These are phyloP conservation scores for Orchesellides sinensis DNA, from an alignment of 2,888 invertebrate genomes.

Conservation along the genomic window DNA sequence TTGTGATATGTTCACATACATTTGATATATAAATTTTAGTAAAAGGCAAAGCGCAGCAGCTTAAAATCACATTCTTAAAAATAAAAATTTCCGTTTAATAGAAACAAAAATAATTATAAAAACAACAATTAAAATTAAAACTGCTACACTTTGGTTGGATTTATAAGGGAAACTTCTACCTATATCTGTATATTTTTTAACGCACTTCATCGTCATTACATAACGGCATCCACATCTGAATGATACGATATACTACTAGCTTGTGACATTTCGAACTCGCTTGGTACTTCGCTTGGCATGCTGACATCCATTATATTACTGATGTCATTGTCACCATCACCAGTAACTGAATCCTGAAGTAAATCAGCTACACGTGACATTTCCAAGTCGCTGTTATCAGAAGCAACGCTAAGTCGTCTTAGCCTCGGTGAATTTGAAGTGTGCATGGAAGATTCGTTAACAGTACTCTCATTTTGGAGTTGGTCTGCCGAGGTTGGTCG, in stretches of 20 bases:
- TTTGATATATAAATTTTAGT: too few relatives aligned
- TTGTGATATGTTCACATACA: too few relatives aligned
- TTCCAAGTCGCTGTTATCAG: not conserved
- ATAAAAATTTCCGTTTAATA: too few relatives aligned
- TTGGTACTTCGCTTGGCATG: slow-evolving; percentile 32
- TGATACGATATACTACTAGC: slow-evolving; percentile 31
- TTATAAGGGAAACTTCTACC: not conserved
- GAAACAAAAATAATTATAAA: too few relatives aligned
- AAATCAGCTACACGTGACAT: slow-evolving; percentile 1
- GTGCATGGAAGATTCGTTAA: not conserved
- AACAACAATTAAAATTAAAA: too few relatives aligned
- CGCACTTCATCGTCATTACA: not conserved
- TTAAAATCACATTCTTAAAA: too few relatives aligned
- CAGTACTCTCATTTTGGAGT: not conserved
- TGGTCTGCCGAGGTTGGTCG: not conserved
- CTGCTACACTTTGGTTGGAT: too few relatives aligned
- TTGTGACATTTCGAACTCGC: slow-evolving; percentile 16
- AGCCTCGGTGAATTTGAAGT: not conserved
- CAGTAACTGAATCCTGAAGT: not conserved
- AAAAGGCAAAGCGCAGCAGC: too few relatives aligned
- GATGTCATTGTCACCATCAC: not conserved
- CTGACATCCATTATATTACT: slow-evolving; percentile 39
- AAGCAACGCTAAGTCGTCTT: too few relatives aligned
- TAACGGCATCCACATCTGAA: too few relatives aligned
- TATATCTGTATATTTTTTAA: slow-evolving; percentile 1